Evolutionary conservation across 2,797 vertebrate species (phyloP).

Genomic region (Phaenicophaeus curvirostris): DNA sequence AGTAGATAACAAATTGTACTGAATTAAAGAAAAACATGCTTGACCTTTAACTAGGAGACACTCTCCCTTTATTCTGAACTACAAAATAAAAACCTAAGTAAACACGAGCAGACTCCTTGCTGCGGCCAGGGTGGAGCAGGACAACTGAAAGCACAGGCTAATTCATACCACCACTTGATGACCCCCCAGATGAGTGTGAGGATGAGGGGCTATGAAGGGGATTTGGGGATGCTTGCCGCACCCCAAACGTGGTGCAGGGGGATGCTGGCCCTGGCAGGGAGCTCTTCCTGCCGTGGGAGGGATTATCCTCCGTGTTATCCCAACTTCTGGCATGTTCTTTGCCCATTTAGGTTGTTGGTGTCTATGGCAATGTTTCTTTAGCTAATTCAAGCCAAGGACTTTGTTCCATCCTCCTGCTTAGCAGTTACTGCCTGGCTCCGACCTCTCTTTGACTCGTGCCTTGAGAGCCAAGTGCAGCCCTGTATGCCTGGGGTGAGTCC

Average conservation of each 20-base stretch:
- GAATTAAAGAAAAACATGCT: neutral
- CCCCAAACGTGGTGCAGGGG: neutral
- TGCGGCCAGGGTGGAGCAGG: rapidly evolving
- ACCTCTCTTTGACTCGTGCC: rapidly evolving
- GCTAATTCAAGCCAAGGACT: neutral
- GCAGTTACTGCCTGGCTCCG: neutral
- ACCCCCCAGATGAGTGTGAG: neutral
- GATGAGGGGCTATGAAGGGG: neutral
- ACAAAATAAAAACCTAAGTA: neutral
- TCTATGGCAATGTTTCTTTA: neutral
- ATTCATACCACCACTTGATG: rapidly evolving
- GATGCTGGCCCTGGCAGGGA: neutral
- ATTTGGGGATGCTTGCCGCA: neutral
- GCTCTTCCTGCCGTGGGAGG: neutral
- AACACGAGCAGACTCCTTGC: rapidly evolving
- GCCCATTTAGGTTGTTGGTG: neutral
- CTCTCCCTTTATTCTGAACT: neutral
- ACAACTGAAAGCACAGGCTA: neutral
- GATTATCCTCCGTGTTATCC: neutral
- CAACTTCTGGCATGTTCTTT: neutral
- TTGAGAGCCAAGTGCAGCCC: neutral
- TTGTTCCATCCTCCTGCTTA: rapidly evolving
- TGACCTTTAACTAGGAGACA: neutral
- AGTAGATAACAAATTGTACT: neutral
- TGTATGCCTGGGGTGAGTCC: neutral